These are phyloP conservation scores for Escarpia spicata DNA, from an alignment of 2,888 invertebrate genomes.

Conservation along the genomic window DNA sequence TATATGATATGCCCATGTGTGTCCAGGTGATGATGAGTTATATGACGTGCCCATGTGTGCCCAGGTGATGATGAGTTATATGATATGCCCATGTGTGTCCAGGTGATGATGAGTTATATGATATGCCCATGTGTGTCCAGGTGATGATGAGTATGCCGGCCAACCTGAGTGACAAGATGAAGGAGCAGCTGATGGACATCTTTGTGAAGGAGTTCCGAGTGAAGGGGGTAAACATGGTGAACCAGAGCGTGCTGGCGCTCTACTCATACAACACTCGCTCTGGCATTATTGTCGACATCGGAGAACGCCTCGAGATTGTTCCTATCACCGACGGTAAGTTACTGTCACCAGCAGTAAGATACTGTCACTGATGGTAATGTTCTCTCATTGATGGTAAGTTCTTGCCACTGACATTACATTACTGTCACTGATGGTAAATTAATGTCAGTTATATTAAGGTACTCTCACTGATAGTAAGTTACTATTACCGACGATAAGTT, in stretches of 20 bases:
- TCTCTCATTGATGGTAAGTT: too few relatives aligned
- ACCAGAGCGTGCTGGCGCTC: conserved; percentile 70
- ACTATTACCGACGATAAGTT: background rate
- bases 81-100: background rate
- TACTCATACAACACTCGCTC: conserved; percentile 72
- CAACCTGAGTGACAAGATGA: conserved; percentile 65
- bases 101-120: background rate
- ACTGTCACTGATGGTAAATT: too few relatives aligned
- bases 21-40: background rate
- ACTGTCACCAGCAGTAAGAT: background rate
- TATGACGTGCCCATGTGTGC: background rate
- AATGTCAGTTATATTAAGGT: too few relatives aligned
- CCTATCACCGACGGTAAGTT: conserved; percentile 70
- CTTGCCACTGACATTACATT: too few relatives aligned
- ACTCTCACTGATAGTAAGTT: too few relatives aligned
- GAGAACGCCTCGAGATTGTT: conserved; percentile 70
- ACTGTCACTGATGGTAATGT: too few relatives aligned
- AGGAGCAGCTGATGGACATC: conserved; percentile 65
- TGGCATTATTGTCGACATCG: conserved; percentile 72
- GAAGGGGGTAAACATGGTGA: conserved; percentile 67
- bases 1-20: background rate
- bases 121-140: conserved; percentile 43
- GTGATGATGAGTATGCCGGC: conserved; percentile 68
- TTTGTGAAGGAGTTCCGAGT: conserved; percentile 66
- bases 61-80: conserved; percentile 53